phyloP scores from a whole-genome alignment of 1,140 invertebrate species.

The Drosophila ohnishii region DNA sequence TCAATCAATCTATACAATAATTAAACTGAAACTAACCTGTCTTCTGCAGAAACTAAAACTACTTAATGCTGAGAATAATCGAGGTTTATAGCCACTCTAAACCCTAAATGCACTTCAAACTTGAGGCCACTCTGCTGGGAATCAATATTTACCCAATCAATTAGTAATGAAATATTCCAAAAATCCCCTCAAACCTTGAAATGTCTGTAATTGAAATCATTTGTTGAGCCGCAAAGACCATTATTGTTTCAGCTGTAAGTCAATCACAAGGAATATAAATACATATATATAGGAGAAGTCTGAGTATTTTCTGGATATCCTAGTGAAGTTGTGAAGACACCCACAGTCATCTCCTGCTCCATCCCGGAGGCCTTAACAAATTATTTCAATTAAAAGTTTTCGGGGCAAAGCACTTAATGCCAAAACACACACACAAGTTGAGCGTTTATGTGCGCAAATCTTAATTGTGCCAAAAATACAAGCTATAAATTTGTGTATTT shows the following conservation, averaged over 20 bases:
- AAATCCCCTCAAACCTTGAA: neutral
- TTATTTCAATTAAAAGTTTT: slow-evolving; percentile 81
- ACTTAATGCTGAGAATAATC: neutral
- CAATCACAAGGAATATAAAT: slow-evolving; percentile 10
- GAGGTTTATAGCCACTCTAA: neutral
- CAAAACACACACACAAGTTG: slow-evolving; percentile 55
- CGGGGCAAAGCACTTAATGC: slow-evolving; percentile 69
- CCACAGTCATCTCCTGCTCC: neutral
- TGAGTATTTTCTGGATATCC: slow-evolving; percentile 2
- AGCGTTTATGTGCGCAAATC: slow-evolving; percentile 74
- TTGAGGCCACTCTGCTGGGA: neutral
- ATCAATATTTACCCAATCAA: slow-evolving; percentile 24
- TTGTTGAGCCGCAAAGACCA: slow-evolving; percentile 19
- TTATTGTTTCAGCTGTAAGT: slow-evolving; percentile 30
- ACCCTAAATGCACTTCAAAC: neutral
- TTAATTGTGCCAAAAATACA: slow-evolving; percentile 75
- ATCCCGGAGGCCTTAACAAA: slow-evolving; percentile 58
- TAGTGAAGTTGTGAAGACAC: slow-evolving; percentile 21
- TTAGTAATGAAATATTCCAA: neutral
- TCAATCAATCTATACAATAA: neutral
- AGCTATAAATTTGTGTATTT: slow-evolving; percentile 62
- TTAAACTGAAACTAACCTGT: neutral
- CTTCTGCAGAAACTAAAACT: neutral
- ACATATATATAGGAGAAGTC: neutral
- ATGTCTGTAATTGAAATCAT: slow-evolving; percentile 33